Evolutionary conservation across 2,113 vertebrate species (phyloP).

Genomic region (Chrysemys picta): DNA sequence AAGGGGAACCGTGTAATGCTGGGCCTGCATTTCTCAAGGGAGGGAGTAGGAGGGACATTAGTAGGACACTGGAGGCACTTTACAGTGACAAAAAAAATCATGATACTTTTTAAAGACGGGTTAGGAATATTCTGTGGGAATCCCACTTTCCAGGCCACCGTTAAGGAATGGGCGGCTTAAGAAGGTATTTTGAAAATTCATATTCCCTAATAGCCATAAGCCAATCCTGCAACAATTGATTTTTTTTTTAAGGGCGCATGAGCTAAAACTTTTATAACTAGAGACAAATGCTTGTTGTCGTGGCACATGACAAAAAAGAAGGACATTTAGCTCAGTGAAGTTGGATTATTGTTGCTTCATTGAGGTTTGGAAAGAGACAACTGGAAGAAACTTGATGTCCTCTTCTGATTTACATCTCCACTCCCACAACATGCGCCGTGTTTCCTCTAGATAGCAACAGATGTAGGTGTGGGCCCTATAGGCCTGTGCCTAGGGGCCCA

Average conservation of each 20-base stretch:
- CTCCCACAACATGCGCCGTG: too few species aligned
- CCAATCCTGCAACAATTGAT: not conserved
- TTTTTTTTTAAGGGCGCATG: not conserved
- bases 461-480: not conserved
- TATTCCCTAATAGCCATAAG: not conserved
- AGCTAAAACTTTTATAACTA: not conserved
- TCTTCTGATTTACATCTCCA: not conserved
- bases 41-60: not conserved
- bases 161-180: not conserved
- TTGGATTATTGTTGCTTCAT: not conserved
- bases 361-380: not conserved
- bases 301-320: not conserved
- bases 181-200: not conserved
- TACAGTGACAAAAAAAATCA: not conserved
- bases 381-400: not conserved
- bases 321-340: not conserved
- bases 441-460: too few species aligned
- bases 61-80: not conserved
- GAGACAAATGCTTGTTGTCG: conserved; percentile 1
- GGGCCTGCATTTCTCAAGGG: not conserved
- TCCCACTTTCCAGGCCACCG: not conserved
- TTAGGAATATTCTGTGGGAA: not conserved
- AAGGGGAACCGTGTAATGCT: not conserved
- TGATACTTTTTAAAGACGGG: not conserved
- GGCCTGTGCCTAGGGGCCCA: not conserved